These are phyloP conservation scores for Tribolium freemani DNA, from an alignment of 2,888 invertebrate genomes.

Conservation along the genomic window DNA sequence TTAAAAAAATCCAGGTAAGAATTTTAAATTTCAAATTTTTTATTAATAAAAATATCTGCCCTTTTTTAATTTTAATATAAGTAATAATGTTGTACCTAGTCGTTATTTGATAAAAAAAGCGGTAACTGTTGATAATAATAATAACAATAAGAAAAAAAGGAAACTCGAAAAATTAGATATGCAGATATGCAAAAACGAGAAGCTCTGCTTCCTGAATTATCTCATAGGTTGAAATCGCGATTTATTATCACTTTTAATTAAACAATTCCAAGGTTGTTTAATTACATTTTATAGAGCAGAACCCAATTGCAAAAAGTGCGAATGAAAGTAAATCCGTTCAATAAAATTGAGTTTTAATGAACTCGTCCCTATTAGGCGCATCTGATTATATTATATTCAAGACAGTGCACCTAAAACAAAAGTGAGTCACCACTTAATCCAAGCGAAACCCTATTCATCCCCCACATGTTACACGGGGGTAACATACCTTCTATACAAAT, in stretches of 20 bases:
- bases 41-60: not conserved
- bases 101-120: not conserved
- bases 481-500: slow-evolving; percentile 13
- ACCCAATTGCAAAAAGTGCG: not conserved
- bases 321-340: slow-evolving; percentile 2
- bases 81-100: not conserved
- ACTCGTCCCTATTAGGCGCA: not conserved
- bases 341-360: not conserved
- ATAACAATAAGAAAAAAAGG: not conserved
- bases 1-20: slow-evolving; percentile 38
- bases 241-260: slow-evolving; percentile 4
- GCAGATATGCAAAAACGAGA: not conserved
- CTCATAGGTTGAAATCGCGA: not conserved
- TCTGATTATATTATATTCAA: not conserved
- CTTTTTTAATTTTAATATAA: no score
- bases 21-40: slow-evolving; percentile 20
- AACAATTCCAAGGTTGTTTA: slow-evolving; percentile 6
- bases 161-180: not conserved
- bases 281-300: slow-evolving; percentile 2
- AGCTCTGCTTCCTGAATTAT: not conserved
- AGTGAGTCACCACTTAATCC: slow-evolving; percentile 25
- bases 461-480: slow-evolving; percentile 17
- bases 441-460: slow-evolving; percentile 33
- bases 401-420: not conserved
- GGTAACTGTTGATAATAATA: not conserved